These are phyloP conservation scores for Sinhomidia bicolor DNA, from an alignment of 2,888 invertebrate species.

Conservation along the genomic window DNA sequence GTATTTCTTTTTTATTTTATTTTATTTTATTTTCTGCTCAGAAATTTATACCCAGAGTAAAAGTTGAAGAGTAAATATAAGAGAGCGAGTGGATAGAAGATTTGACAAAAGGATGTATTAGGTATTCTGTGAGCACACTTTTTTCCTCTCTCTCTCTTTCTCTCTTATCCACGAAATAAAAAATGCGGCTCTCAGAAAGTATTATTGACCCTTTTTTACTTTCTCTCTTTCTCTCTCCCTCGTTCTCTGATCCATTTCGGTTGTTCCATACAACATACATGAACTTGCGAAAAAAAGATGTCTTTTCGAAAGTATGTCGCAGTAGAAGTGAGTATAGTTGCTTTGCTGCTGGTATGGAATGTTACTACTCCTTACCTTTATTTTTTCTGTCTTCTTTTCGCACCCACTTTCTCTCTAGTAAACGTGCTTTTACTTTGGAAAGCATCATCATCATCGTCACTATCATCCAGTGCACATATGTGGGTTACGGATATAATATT, in stretches of 20 bases:
- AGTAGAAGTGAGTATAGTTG: not conserved
- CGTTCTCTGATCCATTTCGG: too few relatives aligned
- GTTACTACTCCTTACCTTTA: conserved; percentile 12
- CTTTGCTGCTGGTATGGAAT: not conserved
- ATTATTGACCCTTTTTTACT: conserved; percentile 30
- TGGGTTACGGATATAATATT: conserved; percentile 3
- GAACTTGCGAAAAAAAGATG: conserved; percentile 11
- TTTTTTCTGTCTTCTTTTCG: not conserved
- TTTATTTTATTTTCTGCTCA: not conserved
- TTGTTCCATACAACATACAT: not conserved
- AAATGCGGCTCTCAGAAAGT: conserved; percentile 16
- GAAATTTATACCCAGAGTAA: not conserved
- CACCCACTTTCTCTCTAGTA: not conserved
- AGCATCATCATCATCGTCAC: too few relatives aligned
- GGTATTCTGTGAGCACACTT: conserved; percentile 50
- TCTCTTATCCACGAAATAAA: not conserved
- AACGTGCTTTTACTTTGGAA: not conserved
- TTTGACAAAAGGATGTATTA: conserved; percentile 16
- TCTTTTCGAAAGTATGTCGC: conserved; percentile 15
- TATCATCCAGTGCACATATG: conserved; percentile 1
- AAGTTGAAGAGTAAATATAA: not conserved
- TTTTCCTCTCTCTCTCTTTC: not conserved
- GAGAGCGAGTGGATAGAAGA: not conserved
- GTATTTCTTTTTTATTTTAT: too few relatives aligned
- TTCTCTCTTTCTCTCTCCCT: not conserved